A percentile compares a stretch with the other conserved stretches of the same genome.
These are phyloP conservation scores for Diploptera punctata DNA, from an alignment of 2,888 invertebrate species.

Conservation along the genomic window DNA sequence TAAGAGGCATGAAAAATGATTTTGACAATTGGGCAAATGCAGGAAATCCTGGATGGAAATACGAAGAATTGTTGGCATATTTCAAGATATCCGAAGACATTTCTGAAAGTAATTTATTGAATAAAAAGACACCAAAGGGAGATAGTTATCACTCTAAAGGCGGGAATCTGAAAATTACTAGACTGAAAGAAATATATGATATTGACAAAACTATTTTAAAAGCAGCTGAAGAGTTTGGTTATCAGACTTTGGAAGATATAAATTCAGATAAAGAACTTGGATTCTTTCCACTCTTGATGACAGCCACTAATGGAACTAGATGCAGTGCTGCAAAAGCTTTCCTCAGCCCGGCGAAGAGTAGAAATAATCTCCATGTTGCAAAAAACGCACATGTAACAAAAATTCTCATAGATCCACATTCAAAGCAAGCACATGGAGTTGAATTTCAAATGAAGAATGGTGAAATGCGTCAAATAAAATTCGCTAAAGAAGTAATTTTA, in stretches of 20 bases:
- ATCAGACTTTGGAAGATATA: conserved; percentile 66
- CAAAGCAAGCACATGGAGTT: conserved; percentile 65
- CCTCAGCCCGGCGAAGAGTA: conserved; percentile 62
- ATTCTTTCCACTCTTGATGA: conserved; percentile 51
- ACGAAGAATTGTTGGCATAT: conserved; percentile 72
- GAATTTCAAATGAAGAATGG: conserved; percentile 61
- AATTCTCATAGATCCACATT: conserved; percentile 63
- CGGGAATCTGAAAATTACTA: neutral
- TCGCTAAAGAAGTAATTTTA: conserved; percentile 37
- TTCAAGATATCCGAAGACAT: conserved; percentile 81
- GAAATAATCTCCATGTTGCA: conserved; percentile 68
- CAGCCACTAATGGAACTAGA: conserved; percentile 69
- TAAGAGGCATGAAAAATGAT: conserved; percentile 79
- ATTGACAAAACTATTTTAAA: conserved; percentile 33
- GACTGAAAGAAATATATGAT: too few relatives aligned
- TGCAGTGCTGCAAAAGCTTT: conserved; percentile 73
- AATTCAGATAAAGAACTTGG: conserved; percentile 56
- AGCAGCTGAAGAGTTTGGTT: conserved; percentile 43
- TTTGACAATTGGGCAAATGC: conserved; percentile 79
- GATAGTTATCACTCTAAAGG: too few relatives aligned
- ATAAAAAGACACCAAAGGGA: too few relatives aligned
- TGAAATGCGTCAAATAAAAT: conserved; percentile 43
- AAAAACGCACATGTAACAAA: conserved; percentile 66
- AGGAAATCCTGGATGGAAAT: conserved; percentile 85
- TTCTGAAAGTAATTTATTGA: conserved; percentile 55